A percentile compares a stretch with the other conserved stretches of the same genome.
Conservation (phyloP, 2,888 invertebrate species). For the Agrotis puta region DNA sequence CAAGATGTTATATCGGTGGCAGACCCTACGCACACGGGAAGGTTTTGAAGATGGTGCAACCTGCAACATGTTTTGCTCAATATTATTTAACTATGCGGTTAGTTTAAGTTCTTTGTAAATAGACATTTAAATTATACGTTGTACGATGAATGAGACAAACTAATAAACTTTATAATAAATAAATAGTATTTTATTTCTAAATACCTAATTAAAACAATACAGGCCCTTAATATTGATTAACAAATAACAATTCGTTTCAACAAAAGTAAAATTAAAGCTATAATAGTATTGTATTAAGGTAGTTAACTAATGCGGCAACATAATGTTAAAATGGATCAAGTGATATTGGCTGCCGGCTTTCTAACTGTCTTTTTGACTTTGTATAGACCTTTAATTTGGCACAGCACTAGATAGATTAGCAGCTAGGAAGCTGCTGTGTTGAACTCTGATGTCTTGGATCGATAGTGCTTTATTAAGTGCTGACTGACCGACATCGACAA, state of each 20-base stretch:
- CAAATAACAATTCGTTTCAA: conserved; percentile 3
- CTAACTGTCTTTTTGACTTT: not conserved
- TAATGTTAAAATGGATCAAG: too few species aligned
- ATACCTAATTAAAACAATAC: conserved; percentile 16
- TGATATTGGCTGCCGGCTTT: too few species aligned
- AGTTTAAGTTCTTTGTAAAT: conserved; percentile 77
- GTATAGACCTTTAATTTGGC: not conserved
- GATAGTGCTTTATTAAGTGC: conserved; percentile 66
- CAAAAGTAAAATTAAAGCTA: not conserved
- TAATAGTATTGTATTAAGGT: too few species aligned
- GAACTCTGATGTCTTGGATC: conserved; percentile 72
- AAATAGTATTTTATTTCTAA: conserved; percentile 48
- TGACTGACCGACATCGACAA: not conserved
- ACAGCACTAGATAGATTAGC: not conserved
- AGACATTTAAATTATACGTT: conserved; percentile 75
- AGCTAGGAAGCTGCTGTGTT: conserved; percentile 69
- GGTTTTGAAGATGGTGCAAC: conserved; percentile 65
- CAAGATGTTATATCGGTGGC: conserved; percentile 78
- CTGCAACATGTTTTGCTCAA: conserved; percentile 75
- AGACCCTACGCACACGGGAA: conserved; percentile 73
- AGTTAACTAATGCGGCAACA: too few species aligned
- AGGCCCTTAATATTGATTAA: not conserved
- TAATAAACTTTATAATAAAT: conserved; percentile 61
- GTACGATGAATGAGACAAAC: conserved; percentile 69
- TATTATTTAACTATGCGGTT: conserved; percentile 67